phyloP scores from a whole-genome alignment of 2,888 invertebrate genomes.

The Tinea semifulvella region DNA sequence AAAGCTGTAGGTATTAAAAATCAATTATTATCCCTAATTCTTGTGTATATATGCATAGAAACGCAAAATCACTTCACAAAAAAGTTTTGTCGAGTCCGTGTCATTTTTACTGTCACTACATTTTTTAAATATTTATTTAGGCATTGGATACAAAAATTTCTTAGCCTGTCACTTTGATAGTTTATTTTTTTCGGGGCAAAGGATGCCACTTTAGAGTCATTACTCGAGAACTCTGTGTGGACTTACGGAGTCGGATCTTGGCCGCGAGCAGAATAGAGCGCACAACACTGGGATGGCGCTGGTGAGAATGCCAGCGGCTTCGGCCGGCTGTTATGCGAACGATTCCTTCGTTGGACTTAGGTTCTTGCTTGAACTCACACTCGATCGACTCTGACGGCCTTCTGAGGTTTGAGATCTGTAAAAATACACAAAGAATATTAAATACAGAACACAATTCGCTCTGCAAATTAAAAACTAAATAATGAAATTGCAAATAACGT shows the following conservation, averaged over 20 bases:
- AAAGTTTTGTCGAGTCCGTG: too few species aligned
- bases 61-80: slow-evolving; percentile 6
- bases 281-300: slow-evolving; percentile 49
- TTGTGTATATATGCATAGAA: background rate
- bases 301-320: slow-evolving; percentile 36
- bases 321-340: slow-evolving; percentile 50
- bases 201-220: slow-evolving; percentile 1
- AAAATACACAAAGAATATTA: background rate
- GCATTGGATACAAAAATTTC: too few species aligned
- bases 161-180: slow-evolving; percentile 4
- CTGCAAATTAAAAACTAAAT: too few species aligned
- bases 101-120: too few species aligned
- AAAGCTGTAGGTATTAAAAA: slow-evolving; percentile 3
- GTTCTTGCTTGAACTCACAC: slow-evolving; percentile 42
- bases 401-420: slow-evolving; percentile 49
- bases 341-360: slow-evolving; percentile 48
- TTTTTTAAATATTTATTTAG: too few species aligned
- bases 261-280: slow-evolving; percentile 50
- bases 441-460: too few species aligned
- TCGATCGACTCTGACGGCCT: slow-evolving; percentile 49
- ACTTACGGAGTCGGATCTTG: slow-evolving; percentile 28
- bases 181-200: background rate
- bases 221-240: slow-evolving; percentile 7
- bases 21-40: slow-evolving; percentile 1
- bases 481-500: too few species aligned